phyloP scores from a whole-genome alignment of 2,888 invertebrate species.

The Xylophagus ater region DNA sequence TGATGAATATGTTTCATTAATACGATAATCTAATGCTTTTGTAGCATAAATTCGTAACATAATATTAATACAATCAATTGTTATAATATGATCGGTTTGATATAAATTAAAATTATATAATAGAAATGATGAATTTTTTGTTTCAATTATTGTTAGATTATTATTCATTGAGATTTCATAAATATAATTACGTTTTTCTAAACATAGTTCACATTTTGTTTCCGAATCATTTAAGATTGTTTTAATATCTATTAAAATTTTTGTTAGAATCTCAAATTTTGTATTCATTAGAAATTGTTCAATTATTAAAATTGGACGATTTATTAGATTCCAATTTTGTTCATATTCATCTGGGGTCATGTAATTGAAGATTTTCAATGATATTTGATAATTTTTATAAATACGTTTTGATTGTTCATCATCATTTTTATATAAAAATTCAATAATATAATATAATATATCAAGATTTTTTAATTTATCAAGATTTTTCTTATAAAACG shows the following conservation, averaged over 20 bases:
- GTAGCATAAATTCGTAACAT: conserved; percentile 63
- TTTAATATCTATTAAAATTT: conserved; percentile 49
- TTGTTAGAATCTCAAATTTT: conserved; percentile 54
- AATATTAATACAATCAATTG: conserved; percentile 54
- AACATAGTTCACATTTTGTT: conserved; percentile 31
- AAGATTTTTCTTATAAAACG: conserved; percentile 52
- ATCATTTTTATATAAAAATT: conserved; percentile 45
- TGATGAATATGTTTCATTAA: conserved; percentile 30
- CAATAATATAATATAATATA: conserved; percentile 52
- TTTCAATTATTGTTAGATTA: conserved; percentile 8
- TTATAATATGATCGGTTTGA: conserved; percentile 44
- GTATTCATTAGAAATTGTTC: conserved; percentile 84
- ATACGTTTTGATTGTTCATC: conserved; percentile 38
- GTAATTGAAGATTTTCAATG: conserved; percentile 55
- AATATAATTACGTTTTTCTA: conserved; percentile 27
- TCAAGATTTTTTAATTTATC: conserved; percentile 50
- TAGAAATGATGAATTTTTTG: conserved; percentile 33
- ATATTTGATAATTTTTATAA: conserved; percentile 53
- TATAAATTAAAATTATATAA: conserved; percentile 50
- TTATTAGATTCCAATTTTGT: conserved; percentile 52
- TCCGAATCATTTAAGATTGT: conserved; percentile 26
- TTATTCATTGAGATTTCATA: conserved; percentile 26
- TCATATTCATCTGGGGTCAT: conserved; percentile 47
- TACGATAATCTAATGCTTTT: conserved; percentile 62
- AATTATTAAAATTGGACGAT: conserved; percentile 62